These are phyloP conservation scores for Venturia canescens DNA, from an alignment of 1,140 invertebrate species.

Conservation along the genomic window DNA sequence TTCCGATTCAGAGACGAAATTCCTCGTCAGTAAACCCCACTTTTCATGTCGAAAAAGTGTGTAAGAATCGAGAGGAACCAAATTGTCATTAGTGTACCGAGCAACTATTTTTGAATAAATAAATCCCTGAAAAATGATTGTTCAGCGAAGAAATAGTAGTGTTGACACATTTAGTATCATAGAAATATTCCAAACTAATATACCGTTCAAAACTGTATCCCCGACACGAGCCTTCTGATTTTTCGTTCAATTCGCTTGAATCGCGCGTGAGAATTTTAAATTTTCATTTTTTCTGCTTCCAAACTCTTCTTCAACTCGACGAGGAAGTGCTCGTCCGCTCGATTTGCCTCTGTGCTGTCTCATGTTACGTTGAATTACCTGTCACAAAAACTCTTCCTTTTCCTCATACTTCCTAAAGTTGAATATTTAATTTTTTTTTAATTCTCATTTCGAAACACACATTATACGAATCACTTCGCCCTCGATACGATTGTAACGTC, in stretches of 20 bases:
- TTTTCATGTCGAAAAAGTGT: too few relatives aligned
- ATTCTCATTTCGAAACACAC: constrained; percentile 67
- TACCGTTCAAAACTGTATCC: too few relatives aligned
- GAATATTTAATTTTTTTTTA: too few relatives aligned
- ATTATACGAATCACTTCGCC: constrained; percentile 67
- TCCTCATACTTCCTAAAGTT: constrained; percentile 36
- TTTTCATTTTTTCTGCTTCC: not conserved
- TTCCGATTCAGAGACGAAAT: constrained; percentile 60
- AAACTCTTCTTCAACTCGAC: constrained; percentile 26
- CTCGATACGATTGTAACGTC: constrained; percentile 67
- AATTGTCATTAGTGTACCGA: constrained; percentile 21
- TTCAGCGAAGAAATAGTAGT: too few relatives aligned
- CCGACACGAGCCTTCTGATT: too few relatives aligned
- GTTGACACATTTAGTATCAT: too few relatives aligned
- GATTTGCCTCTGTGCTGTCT: constrained; percentile 65
- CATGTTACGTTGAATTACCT: constrained; percentile 53
- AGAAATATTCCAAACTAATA: too few relatives aligned
- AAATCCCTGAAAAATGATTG: too few relatives aligned
- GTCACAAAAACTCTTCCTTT: not conserved
- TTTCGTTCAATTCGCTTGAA: not conserved
- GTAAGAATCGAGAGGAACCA: constrained; percentile 10
- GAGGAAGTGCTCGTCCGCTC: constrained; percentile 51
- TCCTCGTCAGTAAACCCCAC: constrained; percentile 53
- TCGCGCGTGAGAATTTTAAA: not conserved
- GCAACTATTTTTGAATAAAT: constrained; percentile 5